Evolutionary conservation across 1,140 invertebrate genomes (phyloP).

Genomic region (Palaemon carinicauda): DNA sequence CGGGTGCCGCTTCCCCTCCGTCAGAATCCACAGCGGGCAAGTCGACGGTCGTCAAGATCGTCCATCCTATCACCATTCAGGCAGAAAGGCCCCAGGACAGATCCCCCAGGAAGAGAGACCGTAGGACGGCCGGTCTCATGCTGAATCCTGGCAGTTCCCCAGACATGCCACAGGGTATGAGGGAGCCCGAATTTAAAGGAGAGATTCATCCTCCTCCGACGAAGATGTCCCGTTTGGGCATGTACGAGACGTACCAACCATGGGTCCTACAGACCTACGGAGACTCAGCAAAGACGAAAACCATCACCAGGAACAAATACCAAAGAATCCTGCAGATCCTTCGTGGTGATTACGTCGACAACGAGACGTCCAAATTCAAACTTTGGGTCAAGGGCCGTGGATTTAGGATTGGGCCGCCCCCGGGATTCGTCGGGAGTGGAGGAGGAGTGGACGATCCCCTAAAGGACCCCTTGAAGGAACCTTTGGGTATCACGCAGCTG

Average conservation of each 20-base stretch:
- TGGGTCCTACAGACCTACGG: slow-evolving; percentile 79
- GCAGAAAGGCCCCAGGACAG: neutral
- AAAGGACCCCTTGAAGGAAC: neutral
- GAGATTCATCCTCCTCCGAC: slow-evolving; percentile 58
- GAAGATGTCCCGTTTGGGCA: slow-evolving; percentile 57
- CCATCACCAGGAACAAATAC: slow-evolving; percentile 91
- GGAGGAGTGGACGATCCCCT: slow-evolving; percentile 54
- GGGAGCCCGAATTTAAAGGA: slow-evolving; percentile 33
- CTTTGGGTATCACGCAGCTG: slow-evolving; percentile 24
- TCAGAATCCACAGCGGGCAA: slow-evolving; percentile 58
- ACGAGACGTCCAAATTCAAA: slow-evolving; percentile 91
- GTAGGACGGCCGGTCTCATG: slow-evolving; percentile 26
- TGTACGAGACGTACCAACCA: slow-evolving; percentile 59
- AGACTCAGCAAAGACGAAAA: slow-evolving; percentile 93
- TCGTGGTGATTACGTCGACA: slow-evolving; percentile 82
- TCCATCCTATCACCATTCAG: slow-evolving; percentile 32
- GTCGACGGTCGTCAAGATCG: slow-evolving; percentile 59
- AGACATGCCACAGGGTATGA: neutral
- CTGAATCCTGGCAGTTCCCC: slow-evolving; percentile 24
- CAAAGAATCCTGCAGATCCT: slow-evolving; percentile 84
- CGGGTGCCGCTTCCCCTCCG: neutral
- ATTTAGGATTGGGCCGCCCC: slow-evolving; percentile 78
- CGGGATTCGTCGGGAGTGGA: slow-evolving; percentile 67
- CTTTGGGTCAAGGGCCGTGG: slow-evolving; percentile 97
- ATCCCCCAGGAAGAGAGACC: slow-evolving; percentile 27